Evolutionary conservation across 2,797 vertebrate species (phyloP).

Genomic region (Phalanger gymnotis): DNA sequence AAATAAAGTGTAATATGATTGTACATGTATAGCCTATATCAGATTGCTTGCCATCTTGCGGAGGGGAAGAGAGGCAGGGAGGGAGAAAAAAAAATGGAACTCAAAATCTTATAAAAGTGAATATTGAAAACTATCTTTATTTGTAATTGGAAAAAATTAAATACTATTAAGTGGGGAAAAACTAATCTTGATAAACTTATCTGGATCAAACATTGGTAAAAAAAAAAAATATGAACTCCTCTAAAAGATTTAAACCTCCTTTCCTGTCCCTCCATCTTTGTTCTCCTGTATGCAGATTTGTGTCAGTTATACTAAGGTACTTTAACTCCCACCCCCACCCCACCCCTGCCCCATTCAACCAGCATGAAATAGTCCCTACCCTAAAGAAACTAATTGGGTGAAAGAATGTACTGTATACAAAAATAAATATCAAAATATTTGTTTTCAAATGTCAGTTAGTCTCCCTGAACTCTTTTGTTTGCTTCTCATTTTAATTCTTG

Average conservation of each 20-base stretch:
- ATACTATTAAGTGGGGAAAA: no score
- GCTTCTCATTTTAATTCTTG: not conserved
- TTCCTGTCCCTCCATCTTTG: not conserved
- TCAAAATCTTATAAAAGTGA: no score
- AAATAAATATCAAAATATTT: not conserved
- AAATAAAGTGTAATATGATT: constrained; percentile 32
- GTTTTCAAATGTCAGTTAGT: not conserved
- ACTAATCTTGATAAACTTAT: constrained; percentile 2
- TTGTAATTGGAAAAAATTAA: no score
- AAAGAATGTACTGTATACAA: not conserved
- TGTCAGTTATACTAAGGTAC: not conserved
- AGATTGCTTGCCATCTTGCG: no score
- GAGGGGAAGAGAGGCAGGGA: no score
- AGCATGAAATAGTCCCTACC: not conserved
- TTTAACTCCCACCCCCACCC: not conserved
- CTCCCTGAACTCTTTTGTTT: not conserved
- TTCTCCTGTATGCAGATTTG: not conserved
- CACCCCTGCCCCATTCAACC: not conserved
- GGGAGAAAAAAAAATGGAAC: no score
- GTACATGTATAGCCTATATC: no score
- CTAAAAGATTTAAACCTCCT: not conserved
- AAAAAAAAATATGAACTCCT: not conserved
- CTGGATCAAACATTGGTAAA: not conserved
- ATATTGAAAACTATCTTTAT: no score
- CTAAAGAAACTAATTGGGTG: not conserved